A percentile compares a stretch with the other conserved stretches of the same genome.
Conservation (phyloP, 1,140 invertebrate species). For the Glossosoma conforme region DNA sequence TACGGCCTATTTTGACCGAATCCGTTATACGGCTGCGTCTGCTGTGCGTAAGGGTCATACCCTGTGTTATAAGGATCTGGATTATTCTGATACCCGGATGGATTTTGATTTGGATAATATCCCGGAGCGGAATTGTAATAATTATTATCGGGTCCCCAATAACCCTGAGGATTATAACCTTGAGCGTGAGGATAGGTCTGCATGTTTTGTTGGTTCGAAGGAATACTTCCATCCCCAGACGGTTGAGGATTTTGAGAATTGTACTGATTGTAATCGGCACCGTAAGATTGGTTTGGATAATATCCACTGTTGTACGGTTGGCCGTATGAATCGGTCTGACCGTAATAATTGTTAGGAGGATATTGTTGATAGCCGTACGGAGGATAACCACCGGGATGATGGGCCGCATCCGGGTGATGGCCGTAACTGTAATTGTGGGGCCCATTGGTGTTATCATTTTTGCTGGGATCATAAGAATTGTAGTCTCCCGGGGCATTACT, state of each 20-base stretch:
- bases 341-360: slow-evolving; percentile 30
- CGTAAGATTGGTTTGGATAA: slow-evolving; percentile 39
- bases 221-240: slow-evolving; percentile 12
- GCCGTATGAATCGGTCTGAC: slow-evolving; percentile 37
- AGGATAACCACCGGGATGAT: slow-evolving; percentile 33
- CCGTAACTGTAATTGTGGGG: slow-evolving; percentile 23
- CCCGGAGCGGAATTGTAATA: slow-evolving; percentile 35
- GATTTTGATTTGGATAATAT: slow-evolving; percentile 34
- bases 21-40: slow-evolving; percentile 20
- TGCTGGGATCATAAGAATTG: slow-evolving; percentile 14
- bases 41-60: slow-evolving; percentile 25
- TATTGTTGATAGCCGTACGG: slow-evolving; percentile 38
- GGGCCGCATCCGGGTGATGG: slow-evolving; percentile 33
- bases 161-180: slow-evolving; percentile 39
- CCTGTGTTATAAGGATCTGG: slow-evolving; percentile 21
- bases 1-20: slow-evolving; percentile 26
- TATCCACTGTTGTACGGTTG: slow-evolving; percentile 40
- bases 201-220: slow-evolving; percentile 19
- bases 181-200: slow-evolving; percentile 31
- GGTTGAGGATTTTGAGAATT: slow-evolving; percentile 33
- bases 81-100: slow-evolving; percentile 16
- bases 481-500: slow-evolving; percentile 26
- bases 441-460: slow-evolving; percentile 22
- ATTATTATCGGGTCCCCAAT: slow-evolving; percentile 38
- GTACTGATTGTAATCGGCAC: slow-evolving; percentile 37